These are phyloP conservation scores for Oxyura jamaicensis DNA, from an alignment of 2,113 vertebrate genomes.

Conservation along the genomic window DNA sequence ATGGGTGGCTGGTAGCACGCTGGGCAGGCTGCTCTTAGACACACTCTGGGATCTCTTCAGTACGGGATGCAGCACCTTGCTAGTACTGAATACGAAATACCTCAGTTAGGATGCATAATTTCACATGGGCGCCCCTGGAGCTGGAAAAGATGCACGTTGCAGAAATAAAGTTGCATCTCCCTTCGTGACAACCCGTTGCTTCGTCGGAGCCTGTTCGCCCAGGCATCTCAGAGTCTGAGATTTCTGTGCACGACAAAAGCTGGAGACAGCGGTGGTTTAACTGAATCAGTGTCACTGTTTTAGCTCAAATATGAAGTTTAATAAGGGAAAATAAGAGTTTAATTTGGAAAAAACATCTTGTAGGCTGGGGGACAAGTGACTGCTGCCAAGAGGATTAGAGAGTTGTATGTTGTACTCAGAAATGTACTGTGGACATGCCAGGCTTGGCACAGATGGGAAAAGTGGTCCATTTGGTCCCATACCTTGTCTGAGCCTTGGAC, in stretches of 20 bases:
- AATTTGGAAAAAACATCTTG: conserved; percentile 16
- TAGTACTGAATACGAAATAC: neutral
- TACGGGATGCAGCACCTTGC: neutral
- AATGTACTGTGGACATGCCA: neutral
- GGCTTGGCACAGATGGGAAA: neutral
- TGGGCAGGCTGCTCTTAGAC: neutral
- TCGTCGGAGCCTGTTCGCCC: neutral
- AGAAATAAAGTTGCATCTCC: neutral
- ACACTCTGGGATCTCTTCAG: neutral
- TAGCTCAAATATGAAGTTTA: conserved; percentile 45
- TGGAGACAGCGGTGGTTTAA: conserved; percentile 6
- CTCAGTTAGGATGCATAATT: neutral
- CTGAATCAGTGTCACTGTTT: conserved; percentile 7
- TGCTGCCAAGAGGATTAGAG: conserved; percentile 43
- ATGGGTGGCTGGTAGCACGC: neutral
- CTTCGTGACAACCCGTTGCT: neutral
- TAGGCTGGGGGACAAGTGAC: neutral
- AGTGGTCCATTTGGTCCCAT: neutral
- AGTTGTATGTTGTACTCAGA: neutral
- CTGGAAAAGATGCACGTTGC: neutral
- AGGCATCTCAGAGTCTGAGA: neutral
- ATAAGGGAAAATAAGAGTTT: conserved; percentile 49
- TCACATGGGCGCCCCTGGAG: neutral
- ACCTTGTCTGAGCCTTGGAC: neutral
- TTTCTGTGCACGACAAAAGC: neutral